Evolutionary conservation across 53 echinoderm and acorn worm species (phyloP).

Genomic region (Echinometra lucunter): DNA sequence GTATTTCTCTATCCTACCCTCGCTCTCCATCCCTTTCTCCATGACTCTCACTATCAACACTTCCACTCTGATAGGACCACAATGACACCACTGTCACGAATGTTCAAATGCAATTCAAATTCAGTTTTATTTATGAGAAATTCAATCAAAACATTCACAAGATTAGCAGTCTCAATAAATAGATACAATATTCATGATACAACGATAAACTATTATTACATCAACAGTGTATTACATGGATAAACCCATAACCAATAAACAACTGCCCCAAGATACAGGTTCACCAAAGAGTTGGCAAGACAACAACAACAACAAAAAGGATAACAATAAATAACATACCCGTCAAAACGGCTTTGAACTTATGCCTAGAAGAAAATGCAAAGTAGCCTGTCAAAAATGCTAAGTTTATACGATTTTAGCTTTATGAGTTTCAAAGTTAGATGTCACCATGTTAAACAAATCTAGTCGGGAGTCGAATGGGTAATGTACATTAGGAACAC

Average conservation of each 20-base stretch:
- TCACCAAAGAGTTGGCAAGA: slow-evolving; percentile 34
- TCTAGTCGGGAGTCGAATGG: neutral
- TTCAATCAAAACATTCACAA: slow-evolving; percentile 28
- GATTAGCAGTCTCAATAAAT: slow-evolving; percentile 19
- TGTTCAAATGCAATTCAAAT: neutral
- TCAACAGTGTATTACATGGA: slow-evolving; percentile 1
- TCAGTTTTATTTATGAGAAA: slow-evolving; percentile 29
- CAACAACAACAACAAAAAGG: neutral
- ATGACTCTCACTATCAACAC: neutral
- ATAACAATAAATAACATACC: neutral
- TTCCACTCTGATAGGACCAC: no score
- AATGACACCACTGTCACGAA: neutral
- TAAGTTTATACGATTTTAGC: neutral
- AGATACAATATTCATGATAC: slow-evolving; percentile 26
- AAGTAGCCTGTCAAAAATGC: neutral
- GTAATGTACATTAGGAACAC: neutral
- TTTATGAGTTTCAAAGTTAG: neutral
- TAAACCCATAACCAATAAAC: slow-evolving; percentile 8
- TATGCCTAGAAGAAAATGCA: neutral
- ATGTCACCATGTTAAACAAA: neutral
- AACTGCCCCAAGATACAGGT: slow-evolving; percentile 22
- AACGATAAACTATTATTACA: neutral
- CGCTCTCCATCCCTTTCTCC: neutral
- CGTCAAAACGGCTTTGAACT: neutral
- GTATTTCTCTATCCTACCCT: neutral